Evolutionary conservation across 2,113 vertebrate species (phyloP).

Genomic region (Pundamilia nyererei): DNA sequence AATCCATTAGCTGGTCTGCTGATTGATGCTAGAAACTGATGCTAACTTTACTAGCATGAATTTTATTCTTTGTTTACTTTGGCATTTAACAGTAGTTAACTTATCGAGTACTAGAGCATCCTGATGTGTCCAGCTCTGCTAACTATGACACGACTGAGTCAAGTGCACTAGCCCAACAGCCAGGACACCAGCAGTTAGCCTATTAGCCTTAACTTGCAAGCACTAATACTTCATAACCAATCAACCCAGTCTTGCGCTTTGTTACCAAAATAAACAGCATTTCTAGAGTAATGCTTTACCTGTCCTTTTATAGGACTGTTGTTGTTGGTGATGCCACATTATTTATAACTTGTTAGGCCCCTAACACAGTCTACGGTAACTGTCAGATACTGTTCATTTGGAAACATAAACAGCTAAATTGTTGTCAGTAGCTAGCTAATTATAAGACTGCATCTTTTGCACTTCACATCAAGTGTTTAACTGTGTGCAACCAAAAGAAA

Average conservation of each 20-base stretch:
- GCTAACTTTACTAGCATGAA: background rate
- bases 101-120: background rate
- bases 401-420: background rate
- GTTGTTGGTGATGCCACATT: background rate
- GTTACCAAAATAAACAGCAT: background rate
- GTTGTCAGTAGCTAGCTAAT: background rate
- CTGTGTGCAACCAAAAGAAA: background rate
- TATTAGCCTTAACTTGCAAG: fast-evolving
- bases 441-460: background rate
- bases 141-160: background rate
- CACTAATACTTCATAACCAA: background rate
- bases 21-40: background rate
- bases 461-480: background rate
- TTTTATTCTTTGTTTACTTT: background rate
- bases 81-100: fast-evolving
- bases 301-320: background rate
- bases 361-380: background rate
- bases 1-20: background rate
- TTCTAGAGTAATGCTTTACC: background rate
- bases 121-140: background rate
- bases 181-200: background rate
- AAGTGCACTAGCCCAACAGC: background rate
- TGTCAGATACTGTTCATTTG: background rate
- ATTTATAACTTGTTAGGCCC: background rate
- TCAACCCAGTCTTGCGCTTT: fast-evolving